Conservation (phyloP, 2,113 vertebrate genomes). For the Chauna torquata region DNA sequence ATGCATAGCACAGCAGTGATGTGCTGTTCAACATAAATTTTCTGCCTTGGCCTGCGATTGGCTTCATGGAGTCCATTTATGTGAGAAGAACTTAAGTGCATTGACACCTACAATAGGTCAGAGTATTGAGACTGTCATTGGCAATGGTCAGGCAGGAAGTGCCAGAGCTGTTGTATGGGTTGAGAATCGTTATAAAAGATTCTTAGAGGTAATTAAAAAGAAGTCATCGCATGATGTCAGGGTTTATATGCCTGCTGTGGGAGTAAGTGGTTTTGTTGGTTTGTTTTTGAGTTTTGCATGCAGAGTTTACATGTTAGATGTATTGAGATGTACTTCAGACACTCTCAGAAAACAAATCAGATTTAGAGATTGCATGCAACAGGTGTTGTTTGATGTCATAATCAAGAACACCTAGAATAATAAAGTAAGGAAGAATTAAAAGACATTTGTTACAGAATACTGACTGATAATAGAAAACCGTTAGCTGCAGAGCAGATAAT, state of each 20-base stretch:
- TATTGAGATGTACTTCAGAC: not conserved
- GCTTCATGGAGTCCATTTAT: accelerated
- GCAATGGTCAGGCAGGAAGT: not conserved
- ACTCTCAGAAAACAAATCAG: not conserved
- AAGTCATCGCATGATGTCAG: not conserved
- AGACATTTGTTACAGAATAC: not conserved
- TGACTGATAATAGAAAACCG: not conserved
- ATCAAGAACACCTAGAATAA: not conserved
- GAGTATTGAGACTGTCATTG: not conserved
- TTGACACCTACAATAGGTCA: not conserved
- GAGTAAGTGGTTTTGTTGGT: not conserved
- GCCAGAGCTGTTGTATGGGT: not conserved
- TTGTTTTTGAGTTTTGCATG: not conserved
- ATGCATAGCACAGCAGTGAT: not conserved
- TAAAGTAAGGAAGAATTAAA: not conserved
- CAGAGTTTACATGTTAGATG: not conserved
- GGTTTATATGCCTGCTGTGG: not conserved
- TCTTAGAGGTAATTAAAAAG: not conserved
- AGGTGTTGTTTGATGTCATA: not conserved
- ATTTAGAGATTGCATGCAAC: not conserved
- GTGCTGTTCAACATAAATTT: not conserved
- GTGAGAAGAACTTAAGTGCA: not conserved
- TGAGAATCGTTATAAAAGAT: not conserved
- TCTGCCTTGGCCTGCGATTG: not conserved
- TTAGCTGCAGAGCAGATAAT: not conserved